Conservation (phyloP, 2,797 vertebrate species). For the Novumbra hubbsi region DNA sequence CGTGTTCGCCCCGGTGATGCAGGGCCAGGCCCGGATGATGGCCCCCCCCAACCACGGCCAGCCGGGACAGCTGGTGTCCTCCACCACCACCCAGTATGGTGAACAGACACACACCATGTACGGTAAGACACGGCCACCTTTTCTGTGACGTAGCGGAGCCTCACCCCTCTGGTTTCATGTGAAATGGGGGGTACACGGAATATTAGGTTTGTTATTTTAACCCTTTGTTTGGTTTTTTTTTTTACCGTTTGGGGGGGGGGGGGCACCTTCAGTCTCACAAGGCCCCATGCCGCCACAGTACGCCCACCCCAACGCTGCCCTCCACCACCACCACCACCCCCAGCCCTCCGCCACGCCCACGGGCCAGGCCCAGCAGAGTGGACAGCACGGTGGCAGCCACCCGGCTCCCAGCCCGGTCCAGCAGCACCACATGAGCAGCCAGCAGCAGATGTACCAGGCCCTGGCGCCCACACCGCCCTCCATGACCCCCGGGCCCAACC, state of each 20-base stretch:
- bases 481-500: slow-evolving; percentile 95
- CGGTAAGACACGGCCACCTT: slow-evolving; percentile 78
- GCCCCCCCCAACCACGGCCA: slow-evolving; percentile 89
- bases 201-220: background rate
- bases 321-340: slow-evolving; percentile 94
- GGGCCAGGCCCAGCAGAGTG: slow-evolving; percentile 88
- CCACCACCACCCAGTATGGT: slow-evolving; percentile 91
- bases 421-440: slow-evolving; percentile 89
- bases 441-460: slow-evolving; percentile 95
- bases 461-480: slow-evolving; percentile 93
- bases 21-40: slow-evolving; percentile 94
- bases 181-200: background rate
- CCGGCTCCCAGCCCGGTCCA: slow-evolving; percentile 95
- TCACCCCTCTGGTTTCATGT: background rate
- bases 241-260: slow-evolving; percentile 39
- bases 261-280: slow-evolving; percentile 80
- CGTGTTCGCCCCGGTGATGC: slow-evolving; percentile 95
- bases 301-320: slow-evolving; percentile 86
- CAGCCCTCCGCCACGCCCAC: slow-evolving; percentile 97
- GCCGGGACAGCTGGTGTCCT: slow-evolving; percentile 89
- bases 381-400: slow-evolving; percentile 90
- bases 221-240: too few species aligned
- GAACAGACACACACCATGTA: slow-evolving; percentile 99
- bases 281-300: slow-evolving; percentile 97
- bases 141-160: too few species aligned